These are phyloP conservation scores for Eptesicus fuscus DNA, from an alignment of 2,113 vertebrate genomes.

Conservation along the genomic window DNA sequence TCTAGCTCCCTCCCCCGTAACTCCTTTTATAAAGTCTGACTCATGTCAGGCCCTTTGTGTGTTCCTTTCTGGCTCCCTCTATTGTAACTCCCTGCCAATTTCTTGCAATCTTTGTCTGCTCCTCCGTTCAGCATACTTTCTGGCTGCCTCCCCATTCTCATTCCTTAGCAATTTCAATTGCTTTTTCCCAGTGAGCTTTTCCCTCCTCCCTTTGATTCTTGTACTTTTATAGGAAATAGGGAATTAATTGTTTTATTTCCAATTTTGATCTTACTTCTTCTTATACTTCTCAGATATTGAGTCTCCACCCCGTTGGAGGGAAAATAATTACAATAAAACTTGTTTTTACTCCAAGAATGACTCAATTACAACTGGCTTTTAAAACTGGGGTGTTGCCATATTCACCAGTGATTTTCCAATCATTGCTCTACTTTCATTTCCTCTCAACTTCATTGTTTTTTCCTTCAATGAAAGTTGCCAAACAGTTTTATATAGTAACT, in stretches of 20 bases:
- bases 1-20: conserved; percentile 44
- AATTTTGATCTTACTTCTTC: conserved; percentile 4
- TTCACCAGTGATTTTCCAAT: neutral
- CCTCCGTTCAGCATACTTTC: conserved; percentile 42
- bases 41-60: conserved; percentile 63
- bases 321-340: neutral
- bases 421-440: neutral
- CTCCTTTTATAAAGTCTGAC: conserved; percentile 54
- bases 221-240: neutral
- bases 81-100: conserved; percentile 67
- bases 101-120: conserved; percentile 52
- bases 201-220: conserved; percentile 28
- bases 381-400: neutral
- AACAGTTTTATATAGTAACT: conserved; percentile 7
- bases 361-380: neutral
- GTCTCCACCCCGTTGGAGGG: neutral
- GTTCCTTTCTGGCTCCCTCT: conserved; percentile 68
- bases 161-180: conserved; percentile 64
- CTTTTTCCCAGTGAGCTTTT: conserved; percentile 50
- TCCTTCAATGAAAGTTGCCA: neutral
- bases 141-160: conserved; percentile 57
- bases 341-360: neutral
- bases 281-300: neutral
- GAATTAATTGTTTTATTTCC: conserved; percentile 3
- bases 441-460: neutral